Base-by-base conservation (phyloP, 1,140 invertebrate species). In the Listronotus oregonensis region DNA sequence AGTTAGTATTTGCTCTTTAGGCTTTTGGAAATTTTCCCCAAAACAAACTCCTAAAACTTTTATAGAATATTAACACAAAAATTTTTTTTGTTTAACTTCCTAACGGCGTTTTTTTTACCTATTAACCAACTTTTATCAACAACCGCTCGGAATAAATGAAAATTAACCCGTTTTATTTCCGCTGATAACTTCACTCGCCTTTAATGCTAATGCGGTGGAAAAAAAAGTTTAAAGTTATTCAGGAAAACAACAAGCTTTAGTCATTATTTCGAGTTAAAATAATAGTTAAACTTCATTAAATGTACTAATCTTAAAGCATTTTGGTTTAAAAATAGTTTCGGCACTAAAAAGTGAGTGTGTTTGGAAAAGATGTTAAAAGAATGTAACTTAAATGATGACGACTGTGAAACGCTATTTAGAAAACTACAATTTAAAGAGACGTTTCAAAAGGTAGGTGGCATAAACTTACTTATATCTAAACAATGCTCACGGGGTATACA, bases 361-460 rank as follows among this genome's bases (percentile, higher is more conserved):
- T 27, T 31, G 12, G 50, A 21, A 6, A 57, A 47, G 43, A 68
- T 69, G 64, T 57, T 69, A 43, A n/a, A 17, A 10, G 62, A 69
- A 40, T 64, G 57, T 9, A 18, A 8, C 0, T 11, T 61, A 15
- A 57, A 69, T 8, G 58, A 69, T 6, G 57, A 66, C 3, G 67
- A 69, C 55, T 69, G 40, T 42, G 11, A 51, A 42, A 50, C 18
- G 10, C 27, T 61, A 15, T 50, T 61, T 14, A 61, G 34, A 14
- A 61, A 61, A 42, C 7, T 61, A 1, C 58, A 61, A 15, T 61
- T 61, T 42, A 34, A 61, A 15, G 58, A 61, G 21, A 61, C n/a
- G 46, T 61, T 61, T 27, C 58, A 46, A 50, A 49, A 42, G 58
- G 58, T 61, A 43, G 18, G 34, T 40, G 10, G 8, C 7, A n/a